Percentiles rank a stretch among this genome's conserved stretches.
Evolutionary conservation across 1,140 invertebrate genomes (phyloP).

Genomic region (Drosophila arizonae): DNA sequence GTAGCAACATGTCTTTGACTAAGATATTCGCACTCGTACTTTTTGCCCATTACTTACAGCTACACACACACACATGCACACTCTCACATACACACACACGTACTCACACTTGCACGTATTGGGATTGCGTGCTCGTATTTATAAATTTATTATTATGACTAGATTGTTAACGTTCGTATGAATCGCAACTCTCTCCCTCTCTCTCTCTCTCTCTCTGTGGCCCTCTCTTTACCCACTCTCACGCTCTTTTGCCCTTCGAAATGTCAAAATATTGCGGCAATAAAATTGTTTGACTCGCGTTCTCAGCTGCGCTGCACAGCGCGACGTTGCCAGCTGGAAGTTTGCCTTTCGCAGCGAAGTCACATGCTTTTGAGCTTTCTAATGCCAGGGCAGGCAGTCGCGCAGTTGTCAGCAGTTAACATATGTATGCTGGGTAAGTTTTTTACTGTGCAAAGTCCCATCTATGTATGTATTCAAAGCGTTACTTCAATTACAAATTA

Average conservation of each 20-base stretch:
- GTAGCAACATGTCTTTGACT: conserved; percentile 59
- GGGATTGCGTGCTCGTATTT: conserved; percentile 26
- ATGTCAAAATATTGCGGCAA: conserved; percentile 78
- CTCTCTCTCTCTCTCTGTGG: conserved; percentile 8
- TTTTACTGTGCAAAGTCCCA: no score
- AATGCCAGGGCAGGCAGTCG: conserved; percentile 12
- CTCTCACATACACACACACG: conserved; percentile 14
- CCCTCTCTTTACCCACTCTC: neutral
- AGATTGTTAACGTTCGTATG: conserved; percentile 6
- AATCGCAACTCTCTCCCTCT: neutral
- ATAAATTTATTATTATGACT: conserved; percentile 72
- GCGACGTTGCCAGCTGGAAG: conserved; percentile 52
- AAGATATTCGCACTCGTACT: conserved; percentile 22
- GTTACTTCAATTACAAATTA: no score
- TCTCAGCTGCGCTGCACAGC: conserved; percentile 6
- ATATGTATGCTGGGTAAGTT: neutral
- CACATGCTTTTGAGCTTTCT: conserved; percentile 64
- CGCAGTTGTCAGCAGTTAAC: conserved; percentile 6
- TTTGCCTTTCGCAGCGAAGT: conserved; percentile 33
- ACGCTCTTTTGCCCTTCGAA: conserved; percentile 72
- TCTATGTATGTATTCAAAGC: no score
- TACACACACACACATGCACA: conserved; percentile 4
- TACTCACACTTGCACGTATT: conserved; percentile 2
- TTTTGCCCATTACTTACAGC: conserved; percentile 1
- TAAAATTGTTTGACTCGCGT: conserved; percentile 21